These are phyloP conservation scores for Ammodytes marinus DNA, from an alignment of 2,113 vertebrate genomes.

Conservation along the genomic window DNA sequence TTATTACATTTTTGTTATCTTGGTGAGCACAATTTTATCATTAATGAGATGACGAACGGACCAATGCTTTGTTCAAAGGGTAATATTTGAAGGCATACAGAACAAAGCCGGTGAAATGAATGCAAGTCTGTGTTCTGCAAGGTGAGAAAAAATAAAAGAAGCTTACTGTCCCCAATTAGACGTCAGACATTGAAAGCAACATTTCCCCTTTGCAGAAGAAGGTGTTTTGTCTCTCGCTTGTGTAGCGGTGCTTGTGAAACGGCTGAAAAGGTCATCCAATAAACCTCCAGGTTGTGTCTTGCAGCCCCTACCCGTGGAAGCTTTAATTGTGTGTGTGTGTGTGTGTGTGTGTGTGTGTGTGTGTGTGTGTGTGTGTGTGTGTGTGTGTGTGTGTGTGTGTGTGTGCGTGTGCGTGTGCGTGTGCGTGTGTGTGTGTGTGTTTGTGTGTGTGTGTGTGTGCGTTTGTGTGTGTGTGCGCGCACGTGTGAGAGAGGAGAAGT, in stretches of 20 bases:
- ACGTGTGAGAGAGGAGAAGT: not conserved
- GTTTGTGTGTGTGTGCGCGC: not conserved
- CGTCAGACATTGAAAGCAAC: not conserved
- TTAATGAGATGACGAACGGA: not conserved
- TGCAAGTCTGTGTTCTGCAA: not conserved
- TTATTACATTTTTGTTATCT: no score
- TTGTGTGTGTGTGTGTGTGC: not conserved
- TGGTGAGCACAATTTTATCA: not conserved
- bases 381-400: not conserved
- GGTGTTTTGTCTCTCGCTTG: not conserved
- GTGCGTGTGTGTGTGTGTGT: conserved; percentile 10
- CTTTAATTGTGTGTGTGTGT: no score
- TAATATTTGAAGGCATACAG: not conserved
- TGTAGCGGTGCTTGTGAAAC: not conserved
- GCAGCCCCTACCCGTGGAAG: not conserved
- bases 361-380: not conserved
- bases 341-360: not conserved
- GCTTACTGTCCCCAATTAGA: not conserved
- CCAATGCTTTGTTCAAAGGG: not conserved
- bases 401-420: not conserved
- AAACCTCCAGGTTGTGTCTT: not conserved
- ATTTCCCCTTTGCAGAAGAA: not conserved
- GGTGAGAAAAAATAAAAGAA: not conserved
- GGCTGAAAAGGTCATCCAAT: conserved; percentile 38
- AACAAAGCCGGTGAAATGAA: conserved; percentile 2